phyloP scores from a whole-genome alignment of 2,113 vertebrate species.

The Hypomesus transpacificus region DNA sequence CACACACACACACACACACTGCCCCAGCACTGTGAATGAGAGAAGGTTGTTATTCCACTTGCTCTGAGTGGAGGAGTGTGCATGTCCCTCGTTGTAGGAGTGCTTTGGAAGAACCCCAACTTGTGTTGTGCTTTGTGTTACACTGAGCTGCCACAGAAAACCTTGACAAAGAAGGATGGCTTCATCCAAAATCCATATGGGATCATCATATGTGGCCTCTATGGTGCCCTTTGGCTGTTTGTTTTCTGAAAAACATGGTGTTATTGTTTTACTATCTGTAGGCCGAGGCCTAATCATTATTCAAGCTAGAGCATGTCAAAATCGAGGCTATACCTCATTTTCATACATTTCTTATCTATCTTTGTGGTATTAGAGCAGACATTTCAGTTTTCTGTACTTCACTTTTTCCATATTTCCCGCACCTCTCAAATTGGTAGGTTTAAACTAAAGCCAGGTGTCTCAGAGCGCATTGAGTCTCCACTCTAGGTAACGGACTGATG shows the following conservation, averaged over 20 bases:
- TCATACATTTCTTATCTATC: too few species aligned
- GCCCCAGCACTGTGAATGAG: constrained; percentile 27
- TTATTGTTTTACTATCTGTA: constrained; percentile 6
- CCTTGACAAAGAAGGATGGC: constrained; percentile 36
- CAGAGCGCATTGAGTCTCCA: neutral
- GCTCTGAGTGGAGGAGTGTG: constrained; percentile 61
- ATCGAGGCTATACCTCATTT: too few species aligned
- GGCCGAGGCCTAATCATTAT: too few species aligned
- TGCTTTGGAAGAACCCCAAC: constrained; percentile 39
- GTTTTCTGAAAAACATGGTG: constrained; percentile 11
- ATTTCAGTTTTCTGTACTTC: constrained; percentile 9
- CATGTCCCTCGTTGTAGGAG: constrained; percentile 10
- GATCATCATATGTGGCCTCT: constrained; percentile 37
- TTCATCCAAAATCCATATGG: constrained; percentile 38
- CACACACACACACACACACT: neutral
- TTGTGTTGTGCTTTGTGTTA: constrained; percentile 48
- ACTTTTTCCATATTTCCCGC: neutral
- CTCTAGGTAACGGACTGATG: neutral
- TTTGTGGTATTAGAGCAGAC: neutral
- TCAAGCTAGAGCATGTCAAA: too few species aligned
- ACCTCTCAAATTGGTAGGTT: constrained; percentile 1
- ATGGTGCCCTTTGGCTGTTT: constrained; percentile 23
- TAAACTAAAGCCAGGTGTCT: constrained; percentile 7
- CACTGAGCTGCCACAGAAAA: constrained; percentile 50
- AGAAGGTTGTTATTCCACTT: constrained; percentile 65